Base-by-base conservation (phyloP, 2,113 vertebrate genomes). In the Tylochromis polylepis region DNA sequence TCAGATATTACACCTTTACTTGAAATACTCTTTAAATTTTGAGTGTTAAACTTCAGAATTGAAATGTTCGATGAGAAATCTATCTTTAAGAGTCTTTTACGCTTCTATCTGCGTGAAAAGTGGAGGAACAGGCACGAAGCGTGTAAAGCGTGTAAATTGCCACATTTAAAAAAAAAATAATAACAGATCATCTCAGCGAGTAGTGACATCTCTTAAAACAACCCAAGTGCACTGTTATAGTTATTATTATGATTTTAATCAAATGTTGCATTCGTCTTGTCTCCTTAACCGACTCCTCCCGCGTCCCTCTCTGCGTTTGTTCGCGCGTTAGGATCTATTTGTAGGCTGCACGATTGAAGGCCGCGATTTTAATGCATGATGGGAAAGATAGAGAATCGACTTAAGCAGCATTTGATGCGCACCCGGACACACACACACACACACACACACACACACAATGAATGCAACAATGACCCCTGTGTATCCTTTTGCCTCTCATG, bases 381-480 rank as follows among this genome's bases (percentile, higher is more conserved):
- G 88, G 88, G 87, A 92, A 67, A 88, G 75, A 34, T 84, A 89
- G 89, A 88, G 70, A 87, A 88, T 79, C 75, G 65, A 83, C 85
- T 90, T 87, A 8, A 60, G 58, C 82, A 79, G 75, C 77, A 90
- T 89, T 87, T 87, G 89, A 95, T 86, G 43, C 67, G 56, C 84
- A 70, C 84, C 20, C 83, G n/a, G 58, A 72, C 65, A 81, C 89
- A 83, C 81, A 79, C 79, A 82, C 86, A 56, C 87, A 79, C 60
- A 65, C 70, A 55, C 59, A 57, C 79, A 65, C 36, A 57, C 78
- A 83, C 67, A 83, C 72, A 85, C 80, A 81, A 89, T 81, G 86
- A 90, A 81, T 90, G 90, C 94, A 95, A 96, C 96, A 97, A 96
- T 96, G 93, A 94, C 90, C 86, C 94, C 95, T 95, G 95, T 96